These are phyloP conservation scores for Selene dorsalis DNA, from an alignment of 2,797 vertebrate genomes.

Conservation along the genomic window DNA sequence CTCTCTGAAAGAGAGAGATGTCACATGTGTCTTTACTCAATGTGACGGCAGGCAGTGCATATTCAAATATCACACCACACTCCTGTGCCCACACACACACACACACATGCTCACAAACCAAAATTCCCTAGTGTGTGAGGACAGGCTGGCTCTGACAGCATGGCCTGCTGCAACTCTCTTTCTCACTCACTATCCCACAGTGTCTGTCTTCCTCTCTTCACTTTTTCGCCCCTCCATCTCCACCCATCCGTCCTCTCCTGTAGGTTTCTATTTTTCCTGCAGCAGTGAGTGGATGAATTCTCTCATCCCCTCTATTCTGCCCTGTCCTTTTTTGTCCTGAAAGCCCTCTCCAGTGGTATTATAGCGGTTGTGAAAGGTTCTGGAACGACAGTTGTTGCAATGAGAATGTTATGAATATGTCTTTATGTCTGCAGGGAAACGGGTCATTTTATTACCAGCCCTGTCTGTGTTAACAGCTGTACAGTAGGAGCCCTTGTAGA, in stretches of 20 bases:
- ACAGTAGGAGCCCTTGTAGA: slow-evolving; percentile 38
- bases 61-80: slow-evolving; percentile 64
- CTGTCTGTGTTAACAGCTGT: slow-evolving; percentile 60
- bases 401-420: slow-evolving; percentile 54
- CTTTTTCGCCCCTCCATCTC: not conserved
- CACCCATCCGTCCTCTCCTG: not conserved
- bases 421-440: slow-evolving; percentile 57
- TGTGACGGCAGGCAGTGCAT: slow-evolving; percentile 65
- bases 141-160: slow-evolving; percentile 61
- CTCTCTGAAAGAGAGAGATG: slow-evolving; percentile 46
- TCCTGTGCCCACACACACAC: slow-evolving; percentile 1
- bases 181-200: slow-evolving; percentile 32
- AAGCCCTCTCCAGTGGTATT: slow-evolving; percentile 40
- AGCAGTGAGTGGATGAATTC: slow-evolving; percentile 22
- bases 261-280: slow-evolving; percentile 14
- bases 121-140: slow-evolving; percentile 54
- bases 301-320: slow-evolving; percentile 32
- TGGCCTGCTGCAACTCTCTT: slow-evolving; percentile 32
- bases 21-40: slow-evolving; percentile 53
- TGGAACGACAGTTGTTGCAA: slow-evolving; percentile 48
- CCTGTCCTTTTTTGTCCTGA: slow-evolving; percentile 29
- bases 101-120: slow-evolving; percentile 14
- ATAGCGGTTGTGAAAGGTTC: slow-evolving; percentile 32
- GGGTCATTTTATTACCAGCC: slow-evolving; percentile 53
- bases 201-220: slow-evolving; percentile 10